phyloP scores from a whole-genome alignment of 1,140 invertebrate species.

The Parasteatoda tepidariorum region DNA sequence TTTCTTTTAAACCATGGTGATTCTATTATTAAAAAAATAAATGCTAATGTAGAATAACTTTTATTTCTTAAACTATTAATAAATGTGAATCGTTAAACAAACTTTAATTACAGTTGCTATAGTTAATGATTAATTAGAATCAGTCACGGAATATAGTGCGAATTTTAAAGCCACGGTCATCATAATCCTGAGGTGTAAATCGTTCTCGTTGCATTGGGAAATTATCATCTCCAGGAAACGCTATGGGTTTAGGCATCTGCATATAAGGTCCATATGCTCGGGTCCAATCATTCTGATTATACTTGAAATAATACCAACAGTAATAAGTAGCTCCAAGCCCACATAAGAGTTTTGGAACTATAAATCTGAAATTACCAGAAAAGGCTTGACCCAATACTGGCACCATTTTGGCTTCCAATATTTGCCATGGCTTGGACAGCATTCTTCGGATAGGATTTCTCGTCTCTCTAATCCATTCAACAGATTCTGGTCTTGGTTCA shows the following conservation, averaged over 20 bases:
- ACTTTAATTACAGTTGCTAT: too few species aligned
- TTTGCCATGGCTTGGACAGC: conserved; percentile 79
- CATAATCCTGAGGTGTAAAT: conserved; percentile 74
- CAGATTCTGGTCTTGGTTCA: conserved; percentile 77
- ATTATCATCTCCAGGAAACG: conserved; percentile 76
- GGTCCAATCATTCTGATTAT: conserved; percentile 82
- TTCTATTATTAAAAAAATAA: too few species aligned
- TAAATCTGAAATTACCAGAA: conserved; percentile 73
- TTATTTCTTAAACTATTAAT: too few species aligned
- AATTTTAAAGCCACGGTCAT: conserved; percentile 75
- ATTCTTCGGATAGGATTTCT: conserved; percentile 82
- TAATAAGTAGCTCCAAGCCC: conserved; percentile 70
- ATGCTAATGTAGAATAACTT: too few species aligned
- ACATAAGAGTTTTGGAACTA: conserved; percentile 75
- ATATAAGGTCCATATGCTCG: conserved; percentile 77
- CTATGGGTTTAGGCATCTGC: conserved; percentile 68
- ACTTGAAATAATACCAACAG: conserved; percentile 81
- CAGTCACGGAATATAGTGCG: conserved; percentile 56
- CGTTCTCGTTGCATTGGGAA: conserved; percentile 75
- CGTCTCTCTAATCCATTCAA: conserved; percentile 75
- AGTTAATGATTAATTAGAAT: too few species aligned
- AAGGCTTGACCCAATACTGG: conserved; percentile 72
- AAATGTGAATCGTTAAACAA: too few species aligned
- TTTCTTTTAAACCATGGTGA: too few species aligned
- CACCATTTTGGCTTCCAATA: conserved; percentile 70